phyloP scores from a whole-genome alignment of 2,888 invertebrate species.

The Carpatolechia fugitivella region DNA sequence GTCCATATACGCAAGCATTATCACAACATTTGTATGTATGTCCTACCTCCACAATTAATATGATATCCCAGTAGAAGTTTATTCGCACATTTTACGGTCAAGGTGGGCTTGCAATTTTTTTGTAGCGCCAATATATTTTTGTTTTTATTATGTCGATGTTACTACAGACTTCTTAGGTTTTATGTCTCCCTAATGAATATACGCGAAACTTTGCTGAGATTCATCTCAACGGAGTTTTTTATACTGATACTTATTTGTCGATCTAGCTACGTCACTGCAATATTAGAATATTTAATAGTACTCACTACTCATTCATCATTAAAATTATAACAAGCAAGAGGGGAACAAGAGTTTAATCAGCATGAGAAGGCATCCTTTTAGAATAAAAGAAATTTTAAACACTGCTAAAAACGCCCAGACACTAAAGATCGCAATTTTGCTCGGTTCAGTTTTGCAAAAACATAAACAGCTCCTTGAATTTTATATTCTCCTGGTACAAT shows the following conservation, averaged over 20 bases:
- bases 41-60: slow-evolving; percentile 15
- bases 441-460: slow-evolving; percentile 17
- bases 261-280: no score
- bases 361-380: no score
- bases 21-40: background rate
- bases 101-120: background rate
- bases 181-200: slow-evolving; percentile 10
- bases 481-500: slow-evolving; percentile 66
- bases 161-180: background rate
- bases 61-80: slow-evolving; percentile 37
- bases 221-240: background rate
- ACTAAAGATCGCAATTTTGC: background rate
- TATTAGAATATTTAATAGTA: no score
- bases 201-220: slow-evolving; percentile 12
- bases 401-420: no score
- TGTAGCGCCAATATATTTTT: no score
- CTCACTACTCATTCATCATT: no score
- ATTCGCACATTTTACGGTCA: slow-evolving; percentile 21
- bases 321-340: no score
- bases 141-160: background rate
- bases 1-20: background rate
- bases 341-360: no score
- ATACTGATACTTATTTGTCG: no score
- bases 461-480: slow-evolving; percentile 32
- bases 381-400: no score